These are phyloP conservation scores for Magallana ariakensis DNA, from an alignment of 1,140 invertebrate genomes.

Conservation along the genomic window DNA sequence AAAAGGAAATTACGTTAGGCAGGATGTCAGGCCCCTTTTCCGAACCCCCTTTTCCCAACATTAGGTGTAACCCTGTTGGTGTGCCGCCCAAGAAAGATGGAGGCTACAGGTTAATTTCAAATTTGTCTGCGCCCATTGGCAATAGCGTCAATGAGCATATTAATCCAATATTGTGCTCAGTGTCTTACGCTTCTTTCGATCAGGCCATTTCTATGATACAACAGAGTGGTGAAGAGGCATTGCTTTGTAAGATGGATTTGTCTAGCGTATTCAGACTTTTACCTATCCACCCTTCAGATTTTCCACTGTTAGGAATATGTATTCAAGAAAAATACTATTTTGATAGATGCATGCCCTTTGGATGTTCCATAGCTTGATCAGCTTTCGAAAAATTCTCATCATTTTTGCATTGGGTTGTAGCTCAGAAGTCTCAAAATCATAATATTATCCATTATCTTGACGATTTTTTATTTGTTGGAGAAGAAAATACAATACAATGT, in stretches of 20 bases:
- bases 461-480: conserved; percentile 51
- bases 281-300: conserved; percentile 43
- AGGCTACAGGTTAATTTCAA: too few relatives aligned
- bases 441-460: conserved; percentile 45
- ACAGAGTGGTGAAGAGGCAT: background rate
- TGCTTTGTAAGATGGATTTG: conserved; percentile 38
- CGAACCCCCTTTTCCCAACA: too few relatives aligned
- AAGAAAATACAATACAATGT: background rate
- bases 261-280: conserved; percentile 39
- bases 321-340: conserved; percentile 28
- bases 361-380: conserved; percentile 42
- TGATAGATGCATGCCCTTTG: conserved; percentile 50
- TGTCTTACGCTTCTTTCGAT: too few relatives aligned
- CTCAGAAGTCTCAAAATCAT: background rate
- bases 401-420: conserved; percentile 43
- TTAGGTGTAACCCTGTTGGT: too few relatives aligned
- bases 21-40: too few relatives aligned
- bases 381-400: conserved; percentile 47
- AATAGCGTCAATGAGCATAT: too few relatives aligned
- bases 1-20: too few relatives aligned
- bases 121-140: too few relatives aligned
- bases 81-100: too few relatives aligned
- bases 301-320: conserved; percentile 39
- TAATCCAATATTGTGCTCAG: too few relatives aligned
- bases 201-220: too few relatives aligned